Conservation (phyloP, 2,888 invertebrate species). For the Tachina fera region DNA sequence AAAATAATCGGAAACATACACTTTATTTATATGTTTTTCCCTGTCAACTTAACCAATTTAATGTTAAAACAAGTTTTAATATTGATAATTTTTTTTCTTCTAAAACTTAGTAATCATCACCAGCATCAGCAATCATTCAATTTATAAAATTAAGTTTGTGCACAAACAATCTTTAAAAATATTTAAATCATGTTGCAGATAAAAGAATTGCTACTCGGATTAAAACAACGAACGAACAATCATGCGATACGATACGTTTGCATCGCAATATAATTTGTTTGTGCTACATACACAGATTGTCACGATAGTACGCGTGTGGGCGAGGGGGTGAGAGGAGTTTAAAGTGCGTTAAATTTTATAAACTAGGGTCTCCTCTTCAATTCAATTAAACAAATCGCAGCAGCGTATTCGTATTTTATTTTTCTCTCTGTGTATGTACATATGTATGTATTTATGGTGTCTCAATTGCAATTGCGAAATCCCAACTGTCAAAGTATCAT, state of each 20-base stretch:
- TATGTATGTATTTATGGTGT: not conserved
- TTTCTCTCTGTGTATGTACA: not conserved
- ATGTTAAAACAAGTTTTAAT: slow-evolving; percentile 6
- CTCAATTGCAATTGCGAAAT: slow-evolving; percentile 51
- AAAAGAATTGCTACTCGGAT: slow-evolving; percentile 25
- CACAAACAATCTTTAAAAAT: slow-evolving; percentile 10
- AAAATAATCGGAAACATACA: slow-evolving; percentile 60
- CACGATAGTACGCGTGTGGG: too few relatives aligned
- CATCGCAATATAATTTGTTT: slow-evolving; percentile 13
- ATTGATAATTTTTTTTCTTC: slow-evolving; percentile 1
- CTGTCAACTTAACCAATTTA: slow-evolving; percentile 35
- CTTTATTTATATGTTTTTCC: not conserved
- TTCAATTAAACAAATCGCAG: slow-evolving; percentile 53
- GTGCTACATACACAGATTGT: slow-evolving; percentile 17
- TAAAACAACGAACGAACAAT: slow-evolving; percentile 35
- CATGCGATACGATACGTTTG: slow-evolving; percentile 11
- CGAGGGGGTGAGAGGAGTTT: not conserved
- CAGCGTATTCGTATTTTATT: slow-evolving; percentile 21
- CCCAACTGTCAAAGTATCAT: slow-evolving; percentile 53
- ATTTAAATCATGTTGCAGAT: slow-evolving; percentile 26
- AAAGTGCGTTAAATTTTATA: slow-evolving; percentile 47
- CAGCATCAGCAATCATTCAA: slow-evolving; percentile 65
- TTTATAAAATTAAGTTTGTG: slow-evolving; percentile 55
- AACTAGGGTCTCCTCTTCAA: slow-evolving; percentile 39
- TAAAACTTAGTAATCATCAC: slow-evolving; percentile 6